Evolutionary conservation across 2,113 vertebrate genomes (phyloP).

Genomic region (Lasiurus cinereus): DNA sequence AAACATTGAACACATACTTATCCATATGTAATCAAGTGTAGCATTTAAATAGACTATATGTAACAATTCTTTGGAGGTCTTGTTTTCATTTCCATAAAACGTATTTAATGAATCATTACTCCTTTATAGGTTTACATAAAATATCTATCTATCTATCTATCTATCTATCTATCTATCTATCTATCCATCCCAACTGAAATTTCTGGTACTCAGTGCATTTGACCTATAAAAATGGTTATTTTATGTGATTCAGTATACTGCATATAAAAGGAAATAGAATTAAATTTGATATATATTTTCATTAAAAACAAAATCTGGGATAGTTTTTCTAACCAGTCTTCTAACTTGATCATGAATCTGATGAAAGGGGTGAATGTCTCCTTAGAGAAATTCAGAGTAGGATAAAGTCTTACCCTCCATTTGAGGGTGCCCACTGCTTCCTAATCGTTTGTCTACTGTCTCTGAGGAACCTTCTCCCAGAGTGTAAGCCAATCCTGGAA

Average conservation of each 20-base stretch:
- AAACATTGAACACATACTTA: slow-evolving; percentile 19
- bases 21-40: not conserved
- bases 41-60: not conserved
- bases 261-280: not conserved
- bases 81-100: not conserved
- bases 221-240: not conserved
- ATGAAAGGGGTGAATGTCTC: not conserved
- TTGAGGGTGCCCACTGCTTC: not conserved
- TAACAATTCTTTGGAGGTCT: not conserved
- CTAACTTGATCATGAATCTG: not conserved
- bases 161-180: not conserved
- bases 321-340: not conserved
- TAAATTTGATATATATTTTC: not conserved
- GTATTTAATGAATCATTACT: not conserved
- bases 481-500: not conserved
- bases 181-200: not conserved
- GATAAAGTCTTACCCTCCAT: not conserved
- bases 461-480: not conserved
- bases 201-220: not conserved
- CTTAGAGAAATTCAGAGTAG: not conserved
- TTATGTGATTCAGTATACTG: not conserved
- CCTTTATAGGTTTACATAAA: not conserved
- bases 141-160: not conserved
- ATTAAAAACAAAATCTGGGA: not conserved
- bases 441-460: not conserved